Evolutionary conservation across 2,797 vertebrate species (phyloP), one percentile per base, ranked within the genome.

Genomic region (Lepilemur septentrionalis): DNA sequence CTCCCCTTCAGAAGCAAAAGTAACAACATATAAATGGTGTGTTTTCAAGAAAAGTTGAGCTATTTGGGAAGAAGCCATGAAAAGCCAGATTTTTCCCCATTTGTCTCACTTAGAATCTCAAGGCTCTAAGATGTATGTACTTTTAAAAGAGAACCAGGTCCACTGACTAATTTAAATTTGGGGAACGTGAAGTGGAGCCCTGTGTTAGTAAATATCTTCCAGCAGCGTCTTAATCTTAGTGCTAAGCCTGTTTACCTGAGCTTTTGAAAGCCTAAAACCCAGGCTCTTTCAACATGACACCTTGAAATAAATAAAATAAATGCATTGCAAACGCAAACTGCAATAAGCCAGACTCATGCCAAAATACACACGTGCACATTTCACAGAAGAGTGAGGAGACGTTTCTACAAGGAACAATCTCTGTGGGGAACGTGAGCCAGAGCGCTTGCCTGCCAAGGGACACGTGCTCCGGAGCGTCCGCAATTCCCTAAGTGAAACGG

Each of bases 311-410:
- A 81, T 25, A 73, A 67, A 91, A 83, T 20, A 69, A 67, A 75
- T 0, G n/a, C 70, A 35, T 4, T 41, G 83, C 81, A 88, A 82
- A 89, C 12, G 2, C 63, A 9, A 80, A 41, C 69, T n/a, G 28
- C 38, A 92, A 78, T 30, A 55, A 79, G 17, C 52, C 65, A 86
- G 59, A n/a, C 48, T 63, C 28, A 2, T 1, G n/a, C 76, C 85
- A 93, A 93, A 88, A 69, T 22, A 59, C 50, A 80, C 46, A 57
- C 46, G 63, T 91, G 82, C 85, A 79, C 75, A 76, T 95, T 93
- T 95, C 92, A 82, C 50, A 50, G 70, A 80, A 91, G 75, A n/a
- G 70, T 65, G 48, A 69, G 46, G 70, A 91, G 75, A 73, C 43
- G 8, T 57, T 91, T 93, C 93, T 28, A 84, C 18, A 20, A 83